phyloP scores from a whole-genome alignment of 2,797 vertebrate species.

The Leuciscus waleckii region DNA sequence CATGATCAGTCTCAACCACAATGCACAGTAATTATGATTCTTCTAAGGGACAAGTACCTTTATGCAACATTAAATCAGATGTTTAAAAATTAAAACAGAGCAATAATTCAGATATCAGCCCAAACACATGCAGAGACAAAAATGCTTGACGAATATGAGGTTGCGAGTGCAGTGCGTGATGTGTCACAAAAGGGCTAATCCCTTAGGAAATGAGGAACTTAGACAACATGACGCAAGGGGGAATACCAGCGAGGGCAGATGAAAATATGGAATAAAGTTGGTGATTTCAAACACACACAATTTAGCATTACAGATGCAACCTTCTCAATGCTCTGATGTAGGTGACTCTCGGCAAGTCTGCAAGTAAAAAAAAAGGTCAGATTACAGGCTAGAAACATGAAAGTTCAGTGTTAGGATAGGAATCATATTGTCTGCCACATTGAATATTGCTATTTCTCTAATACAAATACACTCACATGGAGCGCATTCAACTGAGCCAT shows the following conservation, averaged over 20 bases:
- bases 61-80: constrained; percentile 16
- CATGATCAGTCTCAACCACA: neutral
- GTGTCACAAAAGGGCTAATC: constrained; percentile 49
- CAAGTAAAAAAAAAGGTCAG: neutral
- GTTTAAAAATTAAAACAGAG: constrained; percentile 17
- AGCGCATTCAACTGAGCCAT: neutral
- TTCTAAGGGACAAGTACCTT: constrained; percentile 18
- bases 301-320: constrained; percentile 15
- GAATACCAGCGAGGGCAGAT: constrained; percentile 42
- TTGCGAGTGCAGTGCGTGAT: constrained; percentile 18
- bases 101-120: constrained; percentile 4
- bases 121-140: neutral
- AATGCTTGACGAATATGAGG: constrained; percentile 6
- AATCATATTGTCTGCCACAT: neutral
- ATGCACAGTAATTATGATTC: constrained; percentile 24
- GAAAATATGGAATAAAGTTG: constrained; percentile 39
- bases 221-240: constrained; percentile 57
- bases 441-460: neutral
- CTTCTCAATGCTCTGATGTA: constrained; percentile 3
- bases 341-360: neutral
- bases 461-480: neutral
- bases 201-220: constrained; percentile 57
- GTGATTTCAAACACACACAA: constrained; percentile 5
- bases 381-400: neutral
- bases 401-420: neutral